Evolutionary conservation across 1,140 invertebrate species (phyloP), one percentile per base, ranked within the genome.

Genomic region (Apolygus lucorum): DNA sequence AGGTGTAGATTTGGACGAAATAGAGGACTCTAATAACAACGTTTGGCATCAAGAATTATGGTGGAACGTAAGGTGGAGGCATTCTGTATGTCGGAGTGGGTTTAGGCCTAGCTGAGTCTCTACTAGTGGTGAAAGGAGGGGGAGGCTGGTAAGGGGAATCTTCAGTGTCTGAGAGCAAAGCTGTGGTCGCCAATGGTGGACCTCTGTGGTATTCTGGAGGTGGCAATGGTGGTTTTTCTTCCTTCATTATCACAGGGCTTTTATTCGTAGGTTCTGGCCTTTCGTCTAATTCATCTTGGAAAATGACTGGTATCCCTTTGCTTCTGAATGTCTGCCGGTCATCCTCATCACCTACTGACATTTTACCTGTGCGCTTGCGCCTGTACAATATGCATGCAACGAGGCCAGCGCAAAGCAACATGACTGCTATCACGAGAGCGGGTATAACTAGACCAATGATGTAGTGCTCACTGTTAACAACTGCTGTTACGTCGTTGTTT

Each of bases 261-360:
- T 95, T 95, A 74, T 93, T 92, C 28, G 88, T 88, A 28, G 90
- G 87, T 78, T 90, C 90, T 0, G 89, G 90, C 76, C 93, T 90
- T 75, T 96, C 93, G 73, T 95, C 92, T 14, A 96, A 81, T 78
- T 98, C 95, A 79, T 98, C 93, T 78, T 79, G 89, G 79, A 97
- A 96, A 73, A 97, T 97, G 2, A 96, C 91, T 0, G 95, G 95
- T 74, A 95, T 91, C 59, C 92, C 92, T 80, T 94, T 95, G 72
- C 88, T 92, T 8, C 92, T 84, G 80, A 94, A 95, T 66, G 84
- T 88, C 78, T 88, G 87, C 62, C 88, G 83, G 74, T 90, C 89
- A 74, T 92, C 90, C 72, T 91, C 90, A 73, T 90, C 85, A 22
- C 85, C 85, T 2, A 83, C 79, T 26, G 72, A 76, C 71, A 75